A percentile compares a stretch with the other conserved stretches of the same genome.
These are phyloP conservation scores for Suncus etruscus DNA, from an alignment of 2,113 vertebrate genomes.

Conservation along the genomic window DNA sequence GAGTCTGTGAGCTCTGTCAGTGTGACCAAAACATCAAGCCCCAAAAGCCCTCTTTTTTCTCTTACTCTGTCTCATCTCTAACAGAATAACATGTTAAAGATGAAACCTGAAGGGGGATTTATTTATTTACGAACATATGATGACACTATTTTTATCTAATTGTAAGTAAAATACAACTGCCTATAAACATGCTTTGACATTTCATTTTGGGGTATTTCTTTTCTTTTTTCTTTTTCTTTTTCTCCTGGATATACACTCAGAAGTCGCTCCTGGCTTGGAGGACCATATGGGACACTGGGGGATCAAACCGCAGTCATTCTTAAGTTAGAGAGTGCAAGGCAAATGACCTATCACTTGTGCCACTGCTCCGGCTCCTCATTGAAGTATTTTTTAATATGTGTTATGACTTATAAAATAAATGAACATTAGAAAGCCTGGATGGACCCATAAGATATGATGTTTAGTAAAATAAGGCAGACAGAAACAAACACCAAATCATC, in stretches of 20 bases:
- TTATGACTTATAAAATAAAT: constrained; percentile 28
- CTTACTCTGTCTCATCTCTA: neutral
- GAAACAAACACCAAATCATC: neutral
- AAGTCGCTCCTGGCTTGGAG: too few relatives aligned
- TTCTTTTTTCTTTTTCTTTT: too few relatives aligned
- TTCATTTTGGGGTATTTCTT: too few relatives aligned
- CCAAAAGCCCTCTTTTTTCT: constrained; percentile 30
- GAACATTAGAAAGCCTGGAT: neutral
- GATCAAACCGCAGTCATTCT: too few relatives aligned
- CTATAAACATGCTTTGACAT: constrained; percentile 64
- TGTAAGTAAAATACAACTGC: constrained; percentile 51
- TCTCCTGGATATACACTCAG: too few relatives aligned
- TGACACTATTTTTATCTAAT: neutral
- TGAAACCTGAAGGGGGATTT: constrained; percentile 3
- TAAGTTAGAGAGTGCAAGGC: too few relatives aligned
- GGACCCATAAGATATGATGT: neutral
- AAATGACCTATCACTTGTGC: too few relatives aligned
- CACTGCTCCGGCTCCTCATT: too few relatives aligned
- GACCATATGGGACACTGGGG: too few relatives aligned
- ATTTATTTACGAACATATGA: neutral
- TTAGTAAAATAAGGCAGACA: neutral
- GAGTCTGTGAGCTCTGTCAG: too few relatives aligned
- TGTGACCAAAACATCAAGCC: too few relatives aligned
- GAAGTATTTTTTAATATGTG: neutral
- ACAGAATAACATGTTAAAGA: neutral